These are phyloP conservation scores for Aurelia aurita complex sp. Pacific DNA, from an alignment of 30 jellyfish, hydroid and myxozoan species.

Conservation along the genomic window DNA sequence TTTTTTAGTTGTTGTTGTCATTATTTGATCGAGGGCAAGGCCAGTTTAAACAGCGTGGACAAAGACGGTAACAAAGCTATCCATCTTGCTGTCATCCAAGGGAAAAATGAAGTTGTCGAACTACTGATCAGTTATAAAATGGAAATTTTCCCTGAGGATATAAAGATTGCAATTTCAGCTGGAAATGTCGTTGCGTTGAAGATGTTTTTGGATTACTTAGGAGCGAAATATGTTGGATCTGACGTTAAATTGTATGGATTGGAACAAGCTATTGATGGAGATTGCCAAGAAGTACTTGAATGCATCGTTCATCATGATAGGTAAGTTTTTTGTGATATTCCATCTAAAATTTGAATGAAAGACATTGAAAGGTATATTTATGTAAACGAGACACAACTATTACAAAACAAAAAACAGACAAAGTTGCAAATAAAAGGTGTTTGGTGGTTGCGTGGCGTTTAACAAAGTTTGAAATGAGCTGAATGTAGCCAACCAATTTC, in stretches of 20 bases:
- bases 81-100: constrained; percentile 7
- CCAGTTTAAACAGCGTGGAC: constrained; percentile 5
- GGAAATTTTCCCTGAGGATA: constrained; percentile 27
- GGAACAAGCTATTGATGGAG: constrained; percentile 3
- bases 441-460: no score
- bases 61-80: constrained; percentile 29
- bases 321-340: neutral
- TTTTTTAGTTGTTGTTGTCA: neutral
- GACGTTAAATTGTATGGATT: constrained; percentile 5
- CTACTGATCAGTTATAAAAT: neutral
- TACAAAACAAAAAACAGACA: no score
- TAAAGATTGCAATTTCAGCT: neutral
- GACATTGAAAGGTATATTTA: no score
- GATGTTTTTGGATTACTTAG: constrained; percentile 20
- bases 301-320: constrained; percentile 28
- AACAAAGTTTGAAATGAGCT: no score
- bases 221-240: neutral
- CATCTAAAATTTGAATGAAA: no score
- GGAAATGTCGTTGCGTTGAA: constrained; percentile 22
- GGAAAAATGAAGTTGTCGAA: neutral
- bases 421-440: no score
- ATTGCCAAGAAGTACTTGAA: constrained; percentile 12
- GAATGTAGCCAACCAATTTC: no score
- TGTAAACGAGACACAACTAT: no score
- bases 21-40: constrained; percentile 9